These are phyloP conservation scores for Archivesica marissinica DNA, from an alignment of 1,140 invertebrate species.

Conservation along the genomic window DNA sequence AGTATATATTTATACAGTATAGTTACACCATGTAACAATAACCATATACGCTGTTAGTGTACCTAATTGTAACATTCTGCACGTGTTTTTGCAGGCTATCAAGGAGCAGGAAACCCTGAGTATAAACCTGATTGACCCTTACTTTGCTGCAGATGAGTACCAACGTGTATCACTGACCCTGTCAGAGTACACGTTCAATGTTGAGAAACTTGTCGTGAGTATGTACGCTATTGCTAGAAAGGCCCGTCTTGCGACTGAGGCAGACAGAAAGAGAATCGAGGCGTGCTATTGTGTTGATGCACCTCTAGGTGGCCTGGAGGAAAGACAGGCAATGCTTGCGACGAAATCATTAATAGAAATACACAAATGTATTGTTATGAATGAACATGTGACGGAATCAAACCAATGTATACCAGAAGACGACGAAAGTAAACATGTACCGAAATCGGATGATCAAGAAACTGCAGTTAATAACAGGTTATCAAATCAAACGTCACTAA, in stretches of 20 bases:
- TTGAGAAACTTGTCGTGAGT: neutral
- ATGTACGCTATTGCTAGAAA: constrained; percentile 7
- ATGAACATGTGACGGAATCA: no score
- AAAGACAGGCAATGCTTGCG: neutral
- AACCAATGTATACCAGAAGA: neutral
- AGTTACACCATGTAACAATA: no score
- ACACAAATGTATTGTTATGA: constrained; percentile 19
- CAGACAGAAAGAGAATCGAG: neutral
- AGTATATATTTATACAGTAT: no score
- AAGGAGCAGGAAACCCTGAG: constrained; percentile 41
- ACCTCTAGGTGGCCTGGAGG: neutral
- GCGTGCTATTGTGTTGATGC: neutral
- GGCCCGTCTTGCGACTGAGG: neutral
- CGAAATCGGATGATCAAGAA: no score
- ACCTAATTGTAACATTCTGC: no score
- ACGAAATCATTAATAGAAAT: constrained; percentile 26
- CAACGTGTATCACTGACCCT: neutral
- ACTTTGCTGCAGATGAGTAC: constrained; percentile 38
- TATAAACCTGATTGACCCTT: constrained; percentile 39
- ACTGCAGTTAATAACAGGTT: no score
- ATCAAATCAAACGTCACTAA: no score
- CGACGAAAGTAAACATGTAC: neutral
- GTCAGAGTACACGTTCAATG: constrained; percentile 28
- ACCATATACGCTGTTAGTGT: no score
- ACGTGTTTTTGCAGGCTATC: constrained; percentile 40